Evolutionary conservation across 2,113 vertebrate genomes (phyloP).

Genomic region (Abramis brama): DNA sequence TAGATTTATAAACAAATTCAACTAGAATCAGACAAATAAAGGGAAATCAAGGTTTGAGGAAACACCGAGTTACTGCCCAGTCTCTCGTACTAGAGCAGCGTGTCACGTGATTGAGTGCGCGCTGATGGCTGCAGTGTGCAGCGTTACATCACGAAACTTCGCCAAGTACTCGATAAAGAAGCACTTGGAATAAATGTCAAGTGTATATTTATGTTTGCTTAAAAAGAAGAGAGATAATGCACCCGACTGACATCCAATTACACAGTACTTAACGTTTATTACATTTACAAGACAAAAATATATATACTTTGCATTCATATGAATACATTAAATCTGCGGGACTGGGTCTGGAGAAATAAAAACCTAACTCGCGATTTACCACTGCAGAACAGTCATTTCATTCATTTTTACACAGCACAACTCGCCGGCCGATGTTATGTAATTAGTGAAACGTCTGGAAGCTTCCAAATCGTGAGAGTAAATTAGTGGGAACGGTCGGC

Average conservation of each 20-base stretch:
- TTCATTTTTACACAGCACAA: background rate
- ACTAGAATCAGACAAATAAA: background rate
- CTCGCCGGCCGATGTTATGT: background rate
- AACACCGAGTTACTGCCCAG: background rate
- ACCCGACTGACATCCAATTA: background rate
- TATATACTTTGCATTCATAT: background rate
- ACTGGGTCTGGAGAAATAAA: background rate
- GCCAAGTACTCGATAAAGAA: background rate
- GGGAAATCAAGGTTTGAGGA: background rate
- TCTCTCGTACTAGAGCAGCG: background rate
- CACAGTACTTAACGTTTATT: background rate
- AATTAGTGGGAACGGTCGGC: background rate
- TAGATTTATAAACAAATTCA: background rate
- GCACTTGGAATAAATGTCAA: background rate
- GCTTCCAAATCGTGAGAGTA: slow-evolving; percentile 17
- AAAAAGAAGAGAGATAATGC: background rate
- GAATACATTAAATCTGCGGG: background rate
- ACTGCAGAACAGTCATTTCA: background rate
- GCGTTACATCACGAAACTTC: slow-evolving; percentile 21
- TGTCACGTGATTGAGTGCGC: slow-evolving; percentile 27
- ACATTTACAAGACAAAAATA: background rate
- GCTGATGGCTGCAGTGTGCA: background rate
- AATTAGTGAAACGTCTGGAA: slow-evolving; percentile 21
- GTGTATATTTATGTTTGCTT: background rate
- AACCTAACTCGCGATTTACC: background rate